These are phyloP conservation scores for Micropoecilia bifurca DNA, from an alignment of 2,797 vertebrate genomes.

Conservation along the genomic window DNA sequence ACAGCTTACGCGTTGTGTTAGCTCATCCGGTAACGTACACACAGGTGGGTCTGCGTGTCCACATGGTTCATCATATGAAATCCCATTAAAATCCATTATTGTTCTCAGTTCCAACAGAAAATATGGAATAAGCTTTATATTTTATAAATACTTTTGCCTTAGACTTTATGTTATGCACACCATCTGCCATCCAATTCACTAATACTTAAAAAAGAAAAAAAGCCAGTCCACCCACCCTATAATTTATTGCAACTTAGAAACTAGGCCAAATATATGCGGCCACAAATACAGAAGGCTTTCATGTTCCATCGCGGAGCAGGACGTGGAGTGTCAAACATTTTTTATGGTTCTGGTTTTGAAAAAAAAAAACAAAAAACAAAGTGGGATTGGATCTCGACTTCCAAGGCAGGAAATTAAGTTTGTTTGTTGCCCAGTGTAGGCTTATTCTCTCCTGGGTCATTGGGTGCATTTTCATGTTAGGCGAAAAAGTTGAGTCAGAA, in stretches of 20 bases:
- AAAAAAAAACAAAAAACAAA: background rate
- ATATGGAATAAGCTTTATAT: background rate
- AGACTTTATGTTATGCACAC: background rate
- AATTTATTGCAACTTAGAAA: conserved; percentile 66
- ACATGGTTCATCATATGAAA: background rate
- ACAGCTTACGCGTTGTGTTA: background rate
- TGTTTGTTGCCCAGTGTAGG: background rate
- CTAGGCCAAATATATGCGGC: conserved; percentile 61
- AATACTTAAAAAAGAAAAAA: conserved; percentile 32
- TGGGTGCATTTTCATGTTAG: conserved; percentile 35
- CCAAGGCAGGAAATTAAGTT: background rate
- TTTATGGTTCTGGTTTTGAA: background rate
- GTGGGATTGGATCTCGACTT: background rate
- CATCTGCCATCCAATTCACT: conserved; percentile 38
- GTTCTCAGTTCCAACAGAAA: background rate
- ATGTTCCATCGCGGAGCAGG: conserved; percentile 41
- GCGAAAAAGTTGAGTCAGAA: conserved; percentile 35
- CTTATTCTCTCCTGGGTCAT: background rate
- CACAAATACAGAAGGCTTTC: conserved; percentile 57
- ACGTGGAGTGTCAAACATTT: background rate
- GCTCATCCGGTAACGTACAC: background rate
- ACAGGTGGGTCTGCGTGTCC: background rate
- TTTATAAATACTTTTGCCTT: background rate
- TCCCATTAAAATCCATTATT: background rate
- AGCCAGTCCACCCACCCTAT: conserved; percentile 43